Conservation (phyloP, 2,113 vertebrate genomes). For the Sceloporus tristichus region DNA sequence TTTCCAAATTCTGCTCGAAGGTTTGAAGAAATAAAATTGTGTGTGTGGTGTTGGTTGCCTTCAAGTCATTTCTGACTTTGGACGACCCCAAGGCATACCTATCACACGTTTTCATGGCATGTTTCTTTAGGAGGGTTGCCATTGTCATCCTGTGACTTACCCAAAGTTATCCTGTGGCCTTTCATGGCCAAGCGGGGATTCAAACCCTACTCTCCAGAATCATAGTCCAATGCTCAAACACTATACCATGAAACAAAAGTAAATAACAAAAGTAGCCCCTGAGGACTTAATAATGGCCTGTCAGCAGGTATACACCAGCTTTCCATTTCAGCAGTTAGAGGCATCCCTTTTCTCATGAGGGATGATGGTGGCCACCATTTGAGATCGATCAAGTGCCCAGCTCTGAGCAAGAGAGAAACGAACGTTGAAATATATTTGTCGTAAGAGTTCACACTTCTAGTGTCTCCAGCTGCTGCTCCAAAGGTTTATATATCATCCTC, state of each 20-base stretch:
- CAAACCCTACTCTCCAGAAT: too few relatives aligned
- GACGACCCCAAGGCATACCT: too few relatives aligned
- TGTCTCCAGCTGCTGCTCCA: not conserved
- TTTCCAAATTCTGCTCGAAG: too few relatives aligned
- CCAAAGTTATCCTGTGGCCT: too few relatives aligned
- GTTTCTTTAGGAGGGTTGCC: too few relatives aligned
- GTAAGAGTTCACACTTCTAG: not conserved
- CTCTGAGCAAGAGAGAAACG: not conserved
- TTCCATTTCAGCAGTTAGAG: not conserved
- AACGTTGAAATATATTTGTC: conserved; percentile 1
- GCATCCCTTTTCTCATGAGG: not conserved
- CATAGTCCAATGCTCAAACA: too few relatives aligned
- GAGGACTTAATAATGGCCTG: not conserved
- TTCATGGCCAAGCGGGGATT: too few relatives aligned
- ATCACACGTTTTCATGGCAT: too few relatives aligned
- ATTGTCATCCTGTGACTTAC: too few relatives aligned
- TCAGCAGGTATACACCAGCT: not conserved
- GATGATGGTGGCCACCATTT: not conserved
- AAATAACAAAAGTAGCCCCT: not conserved
- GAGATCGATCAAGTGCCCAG: not conserved
- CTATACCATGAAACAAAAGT: not conserved
- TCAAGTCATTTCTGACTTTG: too few relatives aligned
- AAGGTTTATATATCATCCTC: not conserved
- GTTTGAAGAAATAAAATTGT: too few relatives aligned
- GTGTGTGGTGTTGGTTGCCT: too few relatives aligned